Conservation (phyloP, 2,113 vertebrate genomes). For the Genyomyrus donnyi region DNA sequence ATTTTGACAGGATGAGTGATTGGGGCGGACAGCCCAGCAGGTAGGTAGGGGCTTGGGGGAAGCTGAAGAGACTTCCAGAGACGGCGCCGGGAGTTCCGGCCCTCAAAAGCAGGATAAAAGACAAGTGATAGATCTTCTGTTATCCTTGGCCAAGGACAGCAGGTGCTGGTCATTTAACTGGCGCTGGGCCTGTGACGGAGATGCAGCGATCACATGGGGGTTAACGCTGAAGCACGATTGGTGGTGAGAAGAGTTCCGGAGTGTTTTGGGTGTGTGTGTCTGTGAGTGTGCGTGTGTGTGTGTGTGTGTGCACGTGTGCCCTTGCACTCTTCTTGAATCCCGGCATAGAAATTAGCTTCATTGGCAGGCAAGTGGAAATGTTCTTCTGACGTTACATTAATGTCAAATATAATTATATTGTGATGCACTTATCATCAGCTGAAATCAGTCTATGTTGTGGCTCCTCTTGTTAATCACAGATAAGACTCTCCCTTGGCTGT, state of each 20-base stretch:
- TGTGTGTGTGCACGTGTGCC: not conserved
- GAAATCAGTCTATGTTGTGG: slow-evolving; percentile 24
- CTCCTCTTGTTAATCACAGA: slow-evolving; percentile 26
- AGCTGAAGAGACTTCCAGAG: not conserved
- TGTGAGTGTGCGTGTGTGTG: too few species aligned
- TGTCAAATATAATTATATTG: slow-evolving; percentile 32
- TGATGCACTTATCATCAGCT: slow-evolving; percentile 19
- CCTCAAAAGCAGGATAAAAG: not conserved
- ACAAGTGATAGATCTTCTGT: not conserved
- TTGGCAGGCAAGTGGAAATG: slow-evolving; percentile 21
- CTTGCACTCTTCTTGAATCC: not conserved
- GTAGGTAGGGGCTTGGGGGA: not conserved
- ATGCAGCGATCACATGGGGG: not conserved
- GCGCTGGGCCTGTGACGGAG: not conserved
- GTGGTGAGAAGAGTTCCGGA: not conserved
- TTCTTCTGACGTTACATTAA: slow-evolving; percentile 26
- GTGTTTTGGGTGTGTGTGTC: not conserved
- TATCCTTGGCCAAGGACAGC: not conserved
- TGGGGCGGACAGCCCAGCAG: not conserved
- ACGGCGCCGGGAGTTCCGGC: not conserved
- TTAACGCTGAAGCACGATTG: not conserved
- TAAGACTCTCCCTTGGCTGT: slow-evolving; percentile 17
- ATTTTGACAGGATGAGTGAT: not conserved
- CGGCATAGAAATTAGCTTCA: slow-evolving; percentile 16
- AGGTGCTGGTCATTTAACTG: not conserved